Conservation (phyloP, 1,140 invertebrate species). For the Zaprionus gabonicus region DNA sequence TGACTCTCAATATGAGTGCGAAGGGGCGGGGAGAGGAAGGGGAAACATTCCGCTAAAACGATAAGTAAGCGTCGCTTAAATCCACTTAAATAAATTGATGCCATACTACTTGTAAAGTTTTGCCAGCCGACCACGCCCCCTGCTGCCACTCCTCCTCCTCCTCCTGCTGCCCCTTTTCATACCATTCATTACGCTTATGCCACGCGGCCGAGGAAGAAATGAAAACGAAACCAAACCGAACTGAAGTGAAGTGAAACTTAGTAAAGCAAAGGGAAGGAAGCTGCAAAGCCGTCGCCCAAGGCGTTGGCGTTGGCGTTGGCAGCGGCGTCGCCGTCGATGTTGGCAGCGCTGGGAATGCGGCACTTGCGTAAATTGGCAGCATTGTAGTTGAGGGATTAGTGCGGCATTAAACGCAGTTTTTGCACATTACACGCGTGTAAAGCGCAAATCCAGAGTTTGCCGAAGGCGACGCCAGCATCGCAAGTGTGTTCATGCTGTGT, state of each 20-base stretch:
- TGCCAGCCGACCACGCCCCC: conserved; percentile 6
- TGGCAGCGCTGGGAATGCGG: conserved; percentile 44
- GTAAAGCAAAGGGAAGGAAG: conserved; percentile 25
- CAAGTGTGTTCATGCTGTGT: conserved; percentile 29
- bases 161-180: neutral
- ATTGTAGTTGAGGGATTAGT: conserved; percentile 83
- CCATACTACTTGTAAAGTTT: conserved; percentile 65
- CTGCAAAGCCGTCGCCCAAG: conserved; percentile 48
- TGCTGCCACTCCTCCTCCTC: neutral
- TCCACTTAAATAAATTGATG: conserved; percentile 82
- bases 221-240: conserved; percentile 6
- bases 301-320: conserved; percentile 24
- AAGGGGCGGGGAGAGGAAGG: neutral
- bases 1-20: conserved; percentile 27
- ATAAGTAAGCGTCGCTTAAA: conserved; percentile 61
- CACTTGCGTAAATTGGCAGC: conserved; percentile 82
- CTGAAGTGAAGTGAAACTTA: neutral
- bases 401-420: conserved; percentile 81
- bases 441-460: conserved; percentile 72
- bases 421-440: conserved; percentile 82
- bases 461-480: conserved; percentile 29
- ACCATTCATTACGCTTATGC: conserved; percentile 67
- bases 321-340: conserved; percentile 9
- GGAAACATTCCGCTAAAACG: conserved; percentile 29
- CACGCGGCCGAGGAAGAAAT: conserved; percentile 13